phyloP scores from a whole-genome alignment of 2,888 invertebrate species.

The Agrilus mali region DNA sequence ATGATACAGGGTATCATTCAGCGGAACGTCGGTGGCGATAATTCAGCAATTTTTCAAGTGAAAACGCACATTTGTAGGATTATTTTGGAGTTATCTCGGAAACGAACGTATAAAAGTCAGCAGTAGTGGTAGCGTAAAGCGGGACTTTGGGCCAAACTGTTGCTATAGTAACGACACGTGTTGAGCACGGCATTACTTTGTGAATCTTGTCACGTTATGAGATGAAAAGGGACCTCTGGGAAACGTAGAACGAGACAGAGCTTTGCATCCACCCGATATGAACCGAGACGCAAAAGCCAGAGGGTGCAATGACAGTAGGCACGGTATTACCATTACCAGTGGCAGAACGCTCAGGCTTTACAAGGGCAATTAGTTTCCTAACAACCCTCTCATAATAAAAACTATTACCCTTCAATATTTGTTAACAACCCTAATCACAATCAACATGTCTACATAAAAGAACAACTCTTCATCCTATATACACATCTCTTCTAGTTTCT shows the following conservation, averaged over 20 bases:
- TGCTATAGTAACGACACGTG: conserved; percentile 37
- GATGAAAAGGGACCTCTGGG: conserved; percentile 35
- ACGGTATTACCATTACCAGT: no score
- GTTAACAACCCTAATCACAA: background rate
- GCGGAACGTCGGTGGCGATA: conserved; percentile 15
- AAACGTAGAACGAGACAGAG: conserved; percentile 23
- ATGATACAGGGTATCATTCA: conserved; percentile 4
- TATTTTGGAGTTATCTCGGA: conserved; percentile 28
- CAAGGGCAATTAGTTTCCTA: background rate
- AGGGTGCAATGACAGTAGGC: conserved; percentile 1
- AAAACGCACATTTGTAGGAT: conserved; percentile 26
- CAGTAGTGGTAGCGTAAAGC: conserved; percentile 28
- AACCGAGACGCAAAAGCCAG: conserved; percentile 22
- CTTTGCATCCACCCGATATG: conserved; percentile 19
- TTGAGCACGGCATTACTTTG: conserved; percentile 35
- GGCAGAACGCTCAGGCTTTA: background rate
- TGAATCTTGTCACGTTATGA: conserved; percentile 37
- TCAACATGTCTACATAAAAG: background rate
- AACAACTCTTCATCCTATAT: no score
- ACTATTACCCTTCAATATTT: background rate
- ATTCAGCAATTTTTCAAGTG: conserved; percentile 23
- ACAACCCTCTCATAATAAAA: background rate
- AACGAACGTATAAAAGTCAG: conserved; percentile 14
- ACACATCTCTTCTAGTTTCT: no score
- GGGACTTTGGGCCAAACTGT: conserved; percentile 30